These are phyloP conservation scores for Dryadula phaetusa DNA, from an alignment of 2,888 invertebrate species.

Conservation along the genomic window DNA sequence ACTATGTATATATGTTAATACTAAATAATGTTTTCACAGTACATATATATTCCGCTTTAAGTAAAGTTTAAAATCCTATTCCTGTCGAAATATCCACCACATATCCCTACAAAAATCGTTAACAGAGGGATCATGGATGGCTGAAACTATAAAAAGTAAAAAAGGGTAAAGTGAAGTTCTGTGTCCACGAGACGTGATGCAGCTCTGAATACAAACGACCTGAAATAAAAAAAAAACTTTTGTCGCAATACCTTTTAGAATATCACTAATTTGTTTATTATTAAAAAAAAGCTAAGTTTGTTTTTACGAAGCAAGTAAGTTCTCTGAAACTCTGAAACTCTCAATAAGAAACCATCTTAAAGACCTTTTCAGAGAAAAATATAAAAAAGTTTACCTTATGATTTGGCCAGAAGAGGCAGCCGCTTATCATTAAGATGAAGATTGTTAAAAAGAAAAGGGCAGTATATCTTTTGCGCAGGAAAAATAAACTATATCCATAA, in stretches of 20 bases:
- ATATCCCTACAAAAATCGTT: conserved; percentile 39
- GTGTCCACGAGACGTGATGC: conserved; percentile 62
- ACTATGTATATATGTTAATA: neutral
- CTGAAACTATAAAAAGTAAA: conserved; percentile 45
- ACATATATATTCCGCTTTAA: neutral
- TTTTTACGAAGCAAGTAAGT: neutral
- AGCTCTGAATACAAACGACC: conserved; percentile 69
- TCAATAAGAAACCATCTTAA: too few relatives aligned
- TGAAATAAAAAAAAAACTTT: conserved; percentile 55
- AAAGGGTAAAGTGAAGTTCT: conserved; percentile 62
- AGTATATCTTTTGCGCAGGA: neutral
- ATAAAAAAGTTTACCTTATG: neutral
- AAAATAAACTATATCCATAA: conserved; percentile 14
- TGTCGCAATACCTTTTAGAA: conserved; percentile 55
- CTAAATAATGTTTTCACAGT: neutral
- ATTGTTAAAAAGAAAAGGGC: neutral
- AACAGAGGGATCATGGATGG: conserved; percentile 39
- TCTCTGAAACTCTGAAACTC: too few relatives aligned
- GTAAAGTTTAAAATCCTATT: neutral
- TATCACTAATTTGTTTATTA: conserved; percentile 36
- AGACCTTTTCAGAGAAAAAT: too few relatives aligned
- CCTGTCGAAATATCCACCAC: conserved; percentile 1
- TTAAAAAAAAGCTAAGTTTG: neutral
- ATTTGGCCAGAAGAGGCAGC: neutral
- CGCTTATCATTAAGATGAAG: neutral